Evolutionary conservation across 2,888 invertebrate species (phyloP), one percentile per base, ranked within the genome.

Genomic region (Copidosoma aretas): DNA sequence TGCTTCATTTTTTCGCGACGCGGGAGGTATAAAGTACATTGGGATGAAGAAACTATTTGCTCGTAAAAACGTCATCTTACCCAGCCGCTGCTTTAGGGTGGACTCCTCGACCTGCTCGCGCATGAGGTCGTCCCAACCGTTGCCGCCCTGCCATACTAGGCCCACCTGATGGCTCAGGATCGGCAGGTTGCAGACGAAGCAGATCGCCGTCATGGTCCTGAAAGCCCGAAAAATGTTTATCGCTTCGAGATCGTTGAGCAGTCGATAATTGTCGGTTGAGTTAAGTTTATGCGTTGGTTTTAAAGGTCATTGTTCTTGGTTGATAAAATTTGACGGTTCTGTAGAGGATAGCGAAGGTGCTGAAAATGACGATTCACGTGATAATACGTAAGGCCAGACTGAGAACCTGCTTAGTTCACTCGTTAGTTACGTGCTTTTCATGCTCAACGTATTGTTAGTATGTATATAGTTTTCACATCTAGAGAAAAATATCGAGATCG

Each of bases 121-220:
- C 69, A 94, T 91, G 78, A 95, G 87, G 84, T 95, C 95, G 91
- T 95, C 95, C 93, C 95, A 95, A 78, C 95, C 95, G 85, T 95
- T 95, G 83, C 94, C 94, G 62, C 95, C 95, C 81, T 94, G 93
- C 95, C 95, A 95, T 83, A 94, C 92, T 85, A 95, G 86, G 60
- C 94, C 95, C 81, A 95, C 94, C 89, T 96, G 96, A 86, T 96
- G 95, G 75, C 93, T 94, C 84, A 95, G 89, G 84, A 96, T 95
- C 79, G 96, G 95, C 82, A 95, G 89, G 86, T 96, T 95, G 92
- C 96, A 96, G 79, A 96, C 95, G 88, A 96, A 96, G 87, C 96
- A 96, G 87, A 94, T 91, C 84, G 94, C 92, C 82, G 94, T 93
- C 94, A 94, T 94, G 61, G 69, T 69, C 60, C 71, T 71, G 69